Percentiles rank a stretch among this genome's conserved stretches.
Evolutionary conservation across 64 coral and sea anemone species (phyloP).

Genomic region (Pachyseris speciosa): DNA sequence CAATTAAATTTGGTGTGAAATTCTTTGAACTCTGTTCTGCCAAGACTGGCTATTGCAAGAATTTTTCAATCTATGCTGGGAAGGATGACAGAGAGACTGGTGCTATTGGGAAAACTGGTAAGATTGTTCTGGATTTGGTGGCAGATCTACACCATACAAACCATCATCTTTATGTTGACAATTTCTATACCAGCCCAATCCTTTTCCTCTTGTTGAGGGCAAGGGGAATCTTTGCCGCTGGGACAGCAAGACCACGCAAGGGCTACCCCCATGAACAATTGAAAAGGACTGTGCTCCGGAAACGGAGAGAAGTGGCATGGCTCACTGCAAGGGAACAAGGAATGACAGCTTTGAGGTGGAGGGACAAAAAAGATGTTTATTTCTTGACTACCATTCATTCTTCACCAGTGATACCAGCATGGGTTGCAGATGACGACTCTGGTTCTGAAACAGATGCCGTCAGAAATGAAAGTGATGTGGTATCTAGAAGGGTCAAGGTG

Average conservation of each 20-base stretch:
- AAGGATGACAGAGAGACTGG: slow-evolving; percentile 45
- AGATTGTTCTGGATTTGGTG: slow-evolving; percentile 10
- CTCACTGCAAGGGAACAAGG: not conserved
- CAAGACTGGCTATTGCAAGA: slow-evolving; percentile 51
- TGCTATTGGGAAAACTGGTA: slow-evolving; percentile 18
- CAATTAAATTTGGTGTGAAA: slow-evolving; percentile 49
- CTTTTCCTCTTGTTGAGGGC: not conserved
- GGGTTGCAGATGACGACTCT: slow-evolving; percentile 13
- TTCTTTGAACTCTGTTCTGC: slow-evolving; percentile 53
- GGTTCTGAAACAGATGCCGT: not conserved
- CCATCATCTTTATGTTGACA: slow-evolving; percentile 6
- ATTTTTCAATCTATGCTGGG: slow-evolving; percentile 46
- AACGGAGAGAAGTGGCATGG: not conserved
- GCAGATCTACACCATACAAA: slow-evolving; percentile 7
- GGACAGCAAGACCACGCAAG: slow-evolving; percentile 25
- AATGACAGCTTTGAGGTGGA: slow-evolving; percentile 55
- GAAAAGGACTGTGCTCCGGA: not conserved
- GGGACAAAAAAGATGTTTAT: slow-evolving; percentile 60
- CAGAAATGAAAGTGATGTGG: not conserved
- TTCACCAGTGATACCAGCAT: slow-evolving; percentile 37
- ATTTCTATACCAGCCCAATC: not conserved
- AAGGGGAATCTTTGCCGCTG: not conserved
- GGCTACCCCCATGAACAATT: slow-evolving; percentile 30
- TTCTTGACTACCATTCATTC: slow-evolving; percentile 62
- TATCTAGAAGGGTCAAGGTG: not conserved